These are phyloP conservation scores for Gymnocephalus cernua DNA, from an alignment of 2,113 vertebrate species.

Conservation along the genomic window DNA sequence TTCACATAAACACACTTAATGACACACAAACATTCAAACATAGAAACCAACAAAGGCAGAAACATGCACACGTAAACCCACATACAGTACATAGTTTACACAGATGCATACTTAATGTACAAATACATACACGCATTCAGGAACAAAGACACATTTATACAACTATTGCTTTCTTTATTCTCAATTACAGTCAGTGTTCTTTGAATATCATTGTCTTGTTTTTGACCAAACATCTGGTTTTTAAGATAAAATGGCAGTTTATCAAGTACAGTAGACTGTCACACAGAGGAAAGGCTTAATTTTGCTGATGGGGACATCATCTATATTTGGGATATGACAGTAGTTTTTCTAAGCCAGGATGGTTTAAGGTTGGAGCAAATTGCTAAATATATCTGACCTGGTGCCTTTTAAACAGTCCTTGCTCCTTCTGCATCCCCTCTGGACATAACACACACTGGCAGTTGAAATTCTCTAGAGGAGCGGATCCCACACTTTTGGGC, in stretches of 20 bases:
- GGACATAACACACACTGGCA: background rate
- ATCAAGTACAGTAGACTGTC: background rate
- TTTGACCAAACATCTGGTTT: constrained; percentile 14
- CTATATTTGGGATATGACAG: constrained; percentile 60
- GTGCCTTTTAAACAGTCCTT: constrained; percentile 26
- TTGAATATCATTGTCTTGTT: constrained; percentile 4
- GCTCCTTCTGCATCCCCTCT: constrained; percentile 24
- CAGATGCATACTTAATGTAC: too few species aligned
- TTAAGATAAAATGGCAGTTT: background rate
- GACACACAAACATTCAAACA: background rate
- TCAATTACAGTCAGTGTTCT: background rate
- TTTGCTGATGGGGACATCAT: constrained; percentile 24
- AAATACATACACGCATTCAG: background rate
- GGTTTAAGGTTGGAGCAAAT: constrained; percentile 56
- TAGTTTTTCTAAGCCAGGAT: constrained; percentile 45
- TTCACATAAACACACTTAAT: background rate
- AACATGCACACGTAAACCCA: background rate
- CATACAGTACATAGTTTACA: background rate
- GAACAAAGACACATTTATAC: background rate
- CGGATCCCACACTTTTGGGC: background rate
- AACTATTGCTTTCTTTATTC: background rate
- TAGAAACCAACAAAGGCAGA: background rate
- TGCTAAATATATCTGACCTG: constrained; percentile 62
- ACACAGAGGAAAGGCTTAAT: constrained; percentile 5
- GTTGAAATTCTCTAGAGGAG: background rate